Conservation (phyloP, 2,888 invertebrate genomes). For the Syritta pipiens region DNA sequence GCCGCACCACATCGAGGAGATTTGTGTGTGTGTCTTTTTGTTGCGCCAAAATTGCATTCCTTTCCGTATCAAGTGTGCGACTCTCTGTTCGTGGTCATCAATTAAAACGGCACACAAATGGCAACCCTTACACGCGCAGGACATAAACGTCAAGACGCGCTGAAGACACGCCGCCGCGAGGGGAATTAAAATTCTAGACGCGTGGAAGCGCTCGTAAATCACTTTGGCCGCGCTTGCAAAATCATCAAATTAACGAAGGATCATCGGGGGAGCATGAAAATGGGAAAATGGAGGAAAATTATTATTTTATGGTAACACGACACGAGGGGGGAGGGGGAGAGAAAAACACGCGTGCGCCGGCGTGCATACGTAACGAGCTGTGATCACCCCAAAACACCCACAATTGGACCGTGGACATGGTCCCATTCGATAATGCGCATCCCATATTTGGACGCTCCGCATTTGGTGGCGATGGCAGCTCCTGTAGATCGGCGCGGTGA, state of each 20-base stretch:
- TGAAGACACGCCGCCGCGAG: slow-evolving; percentile 9
- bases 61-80: slow-evolving; percentile 45
- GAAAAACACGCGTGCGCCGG: slow-evolving; percentile 66
- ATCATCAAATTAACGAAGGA: slow-evolving; percentile 67
- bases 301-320: slow-evolving; percentile 69
- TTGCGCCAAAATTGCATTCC: slow-evolving; percentile 52
- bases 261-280: slow-evolving; percentile 64
- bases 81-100: slow-evolving; percentile 30
- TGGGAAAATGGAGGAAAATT: too few relatives aligned
- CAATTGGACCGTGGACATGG: neutral
- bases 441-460: slow-evolving; percentile 51
- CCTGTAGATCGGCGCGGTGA: slow-evolving; percentile 36
- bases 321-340: too few relatives aligned
- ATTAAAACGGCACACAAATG: slow-evolving; percentile 60
- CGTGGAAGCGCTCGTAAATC: slow-evolving; percentile 62
- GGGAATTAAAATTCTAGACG: slow-evolving; percentile 57
- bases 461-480: slow-evolving; percentile 46
- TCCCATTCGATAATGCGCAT: too few relatives aligned
- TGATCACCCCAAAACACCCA: slow-evolving; percentile 50
- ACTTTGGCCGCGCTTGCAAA: slow-evolving; percentile 63
- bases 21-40: too few relatives aligned
- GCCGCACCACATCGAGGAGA: too few relatives aligned
- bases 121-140: slow-evolving; percentile 50
- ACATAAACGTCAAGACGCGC: slow-evolving; percentile 44
- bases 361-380: slow-evolving; percentile 58